Percentiles rank a stretch among this genome's conserved stretches.
Conservation (phyloP, 2,113 vertebrate species). For the Illadopsis cleaveri region DNA sequence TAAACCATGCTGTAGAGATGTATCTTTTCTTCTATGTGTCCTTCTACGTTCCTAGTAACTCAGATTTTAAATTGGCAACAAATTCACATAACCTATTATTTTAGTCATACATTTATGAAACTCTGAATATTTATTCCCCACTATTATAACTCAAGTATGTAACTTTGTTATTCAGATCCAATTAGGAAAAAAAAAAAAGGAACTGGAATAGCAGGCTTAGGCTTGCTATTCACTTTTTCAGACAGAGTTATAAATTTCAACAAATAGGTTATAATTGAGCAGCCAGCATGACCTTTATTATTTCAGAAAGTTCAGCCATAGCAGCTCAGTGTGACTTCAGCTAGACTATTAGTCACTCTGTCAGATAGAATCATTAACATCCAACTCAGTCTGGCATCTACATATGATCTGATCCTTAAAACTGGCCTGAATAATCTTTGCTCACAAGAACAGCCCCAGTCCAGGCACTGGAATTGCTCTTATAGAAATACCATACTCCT, state of each 20-base stretch:
- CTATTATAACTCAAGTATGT: background rate
- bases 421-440: constrained; percentile 38
- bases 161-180: background rate
- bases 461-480: background rate
- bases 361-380: background rate
- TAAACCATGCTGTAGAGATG: background rate
- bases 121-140: background rate
- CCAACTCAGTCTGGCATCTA: background rate
- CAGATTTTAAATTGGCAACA: background rate
- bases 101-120: background rate
- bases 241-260: constrained; percentile 31
- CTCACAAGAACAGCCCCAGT: background rate
- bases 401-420: constrained; percentile 59
- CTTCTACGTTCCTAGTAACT: background rate
- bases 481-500: background rate
- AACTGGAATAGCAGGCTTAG: background rate
- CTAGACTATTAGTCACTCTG: background rate
- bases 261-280: constrained; percentile 39
- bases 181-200: background rate
- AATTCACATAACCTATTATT: background rate
- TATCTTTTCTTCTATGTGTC: background rate
- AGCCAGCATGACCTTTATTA: constrained; percentile 45
- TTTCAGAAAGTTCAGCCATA: constrained; percentile 16
- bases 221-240: constrained; percentile 34
- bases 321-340: constrained; percentile 17